Base-by-base conservation (phyloP, 1,140 invertebrate genomes). In the Periplaneta americana region DNA sequence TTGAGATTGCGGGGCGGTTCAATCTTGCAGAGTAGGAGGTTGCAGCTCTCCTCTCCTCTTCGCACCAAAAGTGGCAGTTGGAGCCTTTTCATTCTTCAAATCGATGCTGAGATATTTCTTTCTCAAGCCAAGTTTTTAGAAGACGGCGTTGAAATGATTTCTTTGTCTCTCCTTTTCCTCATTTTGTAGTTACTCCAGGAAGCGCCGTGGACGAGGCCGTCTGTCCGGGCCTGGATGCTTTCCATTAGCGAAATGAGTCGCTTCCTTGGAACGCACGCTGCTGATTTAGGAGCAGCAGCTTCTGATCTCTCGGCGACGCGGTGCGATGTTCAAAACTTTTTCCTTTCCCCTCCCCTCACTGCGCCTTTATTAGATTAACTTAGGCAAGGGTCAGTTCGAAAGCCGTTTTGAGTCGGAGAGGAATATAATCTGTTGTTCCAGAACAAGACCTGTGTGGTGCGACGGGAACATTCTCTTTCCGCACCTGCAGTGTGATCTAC, bases 161-260 rank as follows among this genome's bases (percentile, higher is more conserved):
- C 48, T 66, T 66, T 66, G 48, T 66, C 48, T 48, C 39, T 66
- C 48, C 48, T 28, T 66, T 66, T 66, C n/a, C 48, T 66, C 48
- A 66, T 66, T 28, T 66, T 66, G 48, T 66, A 66, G 48, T 66
- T 66, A 28, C 48, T 28, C 39, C 17, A 48, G 39, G 39, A 48
- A 18, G 39, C n/a, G n/a, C 39, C 39, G n/a, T 6, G 39, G 39
- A 48, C n/a, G 39, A 48, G 39, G n/a, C 48, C 48, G 48, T 66
- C 48, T 66, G 48, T 66, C 28, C 22, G 48, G 48, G 48, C 28
- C 28, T 22, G 48, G 48, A 66, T n/a, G 39, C 13, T 78, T 78
- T 78, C 77, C 77, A 78, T 78, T 78, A 78, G 77, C 77, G 77
- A 78, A 78, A 78, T 78, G 77, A 78, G 77, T 35, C 17, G 77